phyloP scores from a whole-genome alignment of 2,888 invertebrate species.

The Campoplex nolae region DNA sequence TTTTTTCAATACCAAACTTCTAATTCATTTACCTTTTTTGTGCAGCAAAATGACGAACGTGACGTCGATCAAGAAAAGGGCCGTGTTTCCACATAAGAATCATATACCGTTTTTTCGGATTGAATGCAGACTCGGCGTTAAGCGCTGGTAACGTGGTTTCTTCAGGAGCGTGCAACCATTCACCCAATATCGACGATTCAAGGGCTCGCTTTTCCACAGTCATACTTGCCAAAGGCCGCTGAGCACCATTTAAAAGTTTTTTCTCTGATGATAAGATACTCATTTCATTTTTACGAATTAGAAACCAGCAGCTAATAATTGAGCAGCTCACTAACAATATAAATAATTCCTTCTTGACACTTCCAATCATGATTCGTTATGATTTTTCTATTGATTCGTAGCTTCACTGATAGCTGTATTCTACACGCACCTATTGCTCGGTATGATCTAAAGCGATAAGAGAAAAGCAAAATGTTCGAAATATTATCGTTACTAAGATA shows the following conservation, averaged over 20 bases:
- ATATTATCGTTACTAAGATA: background rate
- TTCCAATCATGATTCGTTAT: constrained; percentile 5
- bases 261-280: background rate
- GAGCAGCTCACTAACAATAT: constrained; percentile 14
- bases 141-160: constrained; percentile 74
- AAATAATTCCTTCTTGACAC: constrained; percentile 19
- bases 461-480: background rate
- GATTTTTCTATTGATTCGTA: background rate
- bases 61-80: constrained; percentile 86
- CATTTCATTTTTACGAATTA: background rate
- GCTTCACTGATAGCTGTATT: background rate
- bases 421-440: background rate
- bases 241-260: background rate
- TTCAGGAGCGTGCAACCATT: constrained; percentile 82
- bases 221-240: background rate
- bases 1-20: background rate
- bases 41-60: constrained; percentile 85
- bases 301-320: background rate
- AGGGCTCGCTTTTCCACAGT: background rate
- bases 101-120: constrained; percentile 70
- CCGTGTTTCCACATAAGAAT: constrained; percentile 88
- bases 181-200: constrained; percentile 79
- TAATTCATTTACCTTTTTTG: constrained; percentile 65
- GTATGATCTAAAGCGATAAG: background rate
- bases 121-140: constrained; percentile 75